Percentiles rank a stretch among this genome's conserved stretches.
Evolutionary conservation across 2,113 vertebrate species (phyloP).

Genomic region (Pyxicephalus adspersus): DNA sequence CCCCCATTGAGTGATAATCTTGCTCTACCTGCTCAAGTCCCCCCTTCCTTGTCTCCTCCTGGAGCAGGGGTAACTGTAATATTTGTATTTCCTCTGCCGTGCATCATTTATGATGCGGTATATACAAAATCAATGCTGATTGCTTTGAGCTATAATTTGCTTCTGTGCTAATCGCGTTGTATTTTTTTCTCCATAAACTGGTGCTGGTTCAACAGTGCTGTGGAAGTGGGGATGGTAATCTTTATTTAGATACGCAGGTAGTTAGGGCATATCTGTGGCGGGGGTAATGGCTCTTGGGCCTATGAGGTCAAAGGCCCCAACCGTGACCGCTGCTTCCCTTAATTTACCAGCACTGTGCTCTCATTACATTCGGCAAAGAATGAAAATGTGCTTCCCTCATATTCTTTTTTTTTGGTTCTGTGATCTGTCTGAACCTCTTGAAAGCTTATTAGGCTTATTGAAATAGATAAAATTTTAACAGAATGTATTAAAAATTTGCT

Average conservation of each 20-base stretch:
- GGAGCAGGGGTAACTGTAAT: conserved; percentile 33
- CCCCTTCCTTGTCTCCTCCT: conserved; percentile 15
- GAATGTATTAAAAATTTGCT: too few relatives aligned
- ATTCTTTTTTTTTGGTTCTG: background rate
- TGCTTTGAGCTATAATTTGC: conserved; percentile 52
- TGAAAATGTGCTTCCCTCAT: too few relatives aligned
- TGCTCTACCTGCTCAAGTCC: conserved; percentile 21
- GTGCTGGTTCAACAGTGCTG: background rate
- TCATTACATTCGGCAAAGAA: too few relatives aligned
- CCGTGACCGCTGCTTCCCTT: too few relatives aligned
- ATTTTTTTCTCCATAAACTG: conserved; percentile 29
- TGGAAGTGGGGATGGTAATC: too few relatives aligned
- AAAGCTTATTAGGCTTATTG: background rate
- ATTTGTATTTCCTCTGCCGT: conserved; percentile 40
- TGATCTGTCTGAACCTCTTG: background rate
- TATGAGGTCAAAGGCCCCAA: too few relatives aligned
- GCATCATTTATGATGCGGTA: conserved; percentile 55
- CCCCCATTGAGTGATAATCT: conserved; percentile 1
- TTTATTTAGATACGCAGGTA: too few relatives aligned
- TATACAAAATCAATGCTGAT: conserved; percentile 55
- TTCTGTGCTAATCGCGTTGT: conserved; percentile 42
- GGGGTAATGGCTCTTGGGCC: background rate
- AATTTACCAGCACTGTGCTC: too few relatives aligned
- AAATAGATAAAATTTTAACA: background rate
- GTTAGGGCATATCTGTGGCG: background rate